phyloP scores from a whole-genome alignment of 1,140 invertebrate genomes.

The Dreissena polymorpha region DNA sequence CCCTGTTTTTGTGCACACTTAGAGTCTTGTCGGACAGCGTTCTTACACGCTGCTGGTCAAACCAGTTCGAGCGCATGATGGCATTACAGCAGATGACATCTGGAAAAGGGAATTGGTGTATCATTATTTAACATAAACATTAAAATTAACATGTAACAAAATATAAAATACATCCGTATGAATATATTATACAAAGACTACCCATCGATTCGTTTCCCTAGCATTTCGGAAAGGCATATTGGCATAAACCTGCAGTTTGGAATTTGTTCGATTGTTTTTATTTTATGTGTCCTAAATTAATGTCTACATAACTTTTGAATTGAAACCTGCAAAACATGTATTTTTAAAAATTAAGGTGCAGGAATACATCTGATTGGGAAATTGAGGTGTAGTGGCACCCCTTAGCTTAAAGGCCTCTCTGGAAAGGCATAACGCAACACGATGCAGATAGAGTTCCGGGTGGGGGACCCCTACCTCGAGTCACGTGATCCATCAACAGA shows the following conservation, averaged over 20 bases:
- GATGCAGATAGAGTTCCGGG: background rate
- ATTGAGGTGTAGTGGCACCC: background rate
- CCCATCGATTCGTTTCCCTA: no score
- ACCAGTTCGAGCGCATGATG: conserved; percentile 20
- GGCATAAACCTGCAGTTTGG: no score
- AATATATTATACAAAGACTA: no score
- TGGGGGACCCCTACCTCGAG: conserved; percentile 51
- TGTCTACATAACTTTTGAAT: background rate
- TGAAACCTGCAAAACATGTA: background rate
- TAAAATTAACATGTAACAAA: no score
- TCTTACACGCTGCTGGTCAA: conserved; percentile 7
- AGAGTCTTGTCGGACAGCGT: conserved; percentile 6
- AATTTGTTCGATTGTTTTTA: no score
- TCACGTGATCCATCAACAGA: conserved; percentile 59
- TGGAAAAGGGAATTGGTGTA: background rate
- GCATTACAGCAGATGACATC: conserved; percentile 40
- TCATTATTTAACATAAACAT: no score
- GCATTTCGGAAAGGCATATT: no score
- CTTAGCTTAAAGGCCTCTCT: background rate
- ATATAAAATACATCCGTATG: no score
- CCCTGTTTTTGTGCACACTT: background rate
- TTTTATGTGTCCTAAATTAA: background rate
- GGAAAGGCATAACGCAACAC: background rate
- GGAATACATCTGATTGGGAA: background rate
- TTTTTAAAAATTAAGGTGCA: background rate